Base-by-base conservation (phyloP, 1,140 invertebrate species). In the Chlorops oryzae region DNA sequence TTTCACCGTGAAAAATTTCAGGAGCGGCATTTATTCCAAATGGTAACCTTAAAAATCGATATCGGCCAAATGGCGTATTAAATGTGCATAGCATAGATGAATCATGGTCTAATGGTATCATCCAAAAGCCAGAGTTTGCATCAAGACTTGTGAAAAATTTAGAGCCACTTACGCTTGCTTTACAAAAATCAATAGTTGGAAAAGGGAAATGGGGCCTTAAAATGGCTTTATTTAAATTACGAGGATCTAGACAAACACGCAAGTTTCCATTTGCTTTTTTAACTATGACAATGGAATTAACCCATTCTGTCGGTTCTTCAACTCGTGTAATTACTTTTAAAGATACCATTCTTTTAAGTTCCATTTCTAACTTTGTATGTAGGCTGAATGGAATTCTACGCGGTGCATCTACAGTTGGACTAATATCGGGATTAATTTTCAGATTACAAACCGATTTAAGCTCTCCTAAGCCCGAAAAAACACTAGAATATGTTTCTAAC, bases 231-330 rank as follows among this genome's bases (percentile, higher is more conserved):
- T 78, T 78, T 52, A 78, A 58, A 46, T 73, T 62, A 54, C 59
- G 60, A 9, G 75, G 75, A 59, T 78, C 73, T 17, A 78, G 45
- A 52, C 73, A 77, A 45, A 75, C 38, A 35, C 73, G 35, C 22
- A 75, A 24, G 28, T 61, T 52, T 17, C 60, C 63, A 53, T 69
- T 62, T 24, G 48, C 41, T 59, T 74, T 75, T 45, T 57, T 52
- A 12, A 72, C 65, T 6, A 72, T 49, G 24, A 75, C 70, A 24
- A 74, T 59, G 13, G 58, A 58, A 61, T 68, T 64, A 5, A 74
- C 72, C 71, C 68, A 77, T 35, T 72, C 68, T 13, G 74, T 76
- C 10, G 70, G 68, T 51, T 64, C 53, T 18, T 45, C 48, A 15
- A 63, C 59, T 55, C 50, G 43, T 39, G 43, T 13, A 27, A 72